Conservation (phyloP, 1,140 invertebrate species). For the Frieseomelitta varia region DNA sequence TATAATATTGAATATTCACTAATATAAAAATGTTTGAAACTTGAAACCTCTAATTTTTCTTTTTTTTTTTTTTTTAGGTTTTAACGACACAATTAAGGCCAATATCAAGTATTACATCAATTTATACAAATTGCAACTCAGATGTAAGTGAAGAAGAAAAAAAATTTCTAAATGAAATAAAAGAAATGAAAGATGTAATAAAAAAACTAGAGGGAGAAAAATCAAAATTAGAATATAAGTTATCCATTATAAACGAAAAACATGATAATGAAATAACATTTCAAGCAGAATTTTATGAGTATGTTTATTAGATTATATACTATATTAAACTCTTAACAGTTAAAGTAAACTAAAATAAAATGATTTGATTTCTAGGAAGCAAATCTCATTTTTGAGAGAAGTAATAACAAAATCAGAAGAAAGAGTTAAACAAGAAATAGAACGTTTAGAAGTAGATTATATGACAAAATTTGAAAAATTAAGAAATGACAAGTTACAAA, state of each 20-base stretch:
- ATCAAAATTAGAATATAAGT: conserved; percentile 69
- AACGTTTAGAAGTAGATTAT: conserved; percentile 73
- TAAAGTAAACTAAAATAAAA: conserved; percentile 27
- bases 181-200: conserved; percentile 66
- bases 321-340: conserved; percentile 1
- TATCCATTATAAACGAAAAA: conserved; percentile 74
- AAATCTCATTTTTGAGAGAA: conserved; percentile 74
- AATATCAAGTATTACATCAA: conserved; percentile 17
- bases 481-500: conserved; percentile 72
- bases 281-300: conserved; percentile 77
- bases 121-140: conserved; percentile 11
- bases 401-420: conserved; percentile 73
- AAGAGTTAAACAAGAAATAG: conserved; percentile 71
- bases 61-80: conserved; percentile 58
- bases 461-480: conserved; percentile 76
- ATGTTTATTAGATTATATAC: conserved; percentile 49
- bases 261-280: conserved; percentile 76
- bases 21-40: background rate
- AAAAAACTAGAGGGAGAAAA: conserved; percentile 76
- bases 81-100: conserved; percentile 70
- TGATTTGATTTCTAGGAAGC: conserved; percentile 69
- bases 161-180: conserved; percentile 51
- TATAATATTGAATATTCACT: conserved; percentile 17
- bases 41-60: conserved; percentile 26
- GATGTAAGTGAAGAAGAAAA: conserved; percentile 52